Evolutionary conservation across 2,888 invertebrate genomes (phyloP).

Genomic region (Blomia tropicalis): DNA sequence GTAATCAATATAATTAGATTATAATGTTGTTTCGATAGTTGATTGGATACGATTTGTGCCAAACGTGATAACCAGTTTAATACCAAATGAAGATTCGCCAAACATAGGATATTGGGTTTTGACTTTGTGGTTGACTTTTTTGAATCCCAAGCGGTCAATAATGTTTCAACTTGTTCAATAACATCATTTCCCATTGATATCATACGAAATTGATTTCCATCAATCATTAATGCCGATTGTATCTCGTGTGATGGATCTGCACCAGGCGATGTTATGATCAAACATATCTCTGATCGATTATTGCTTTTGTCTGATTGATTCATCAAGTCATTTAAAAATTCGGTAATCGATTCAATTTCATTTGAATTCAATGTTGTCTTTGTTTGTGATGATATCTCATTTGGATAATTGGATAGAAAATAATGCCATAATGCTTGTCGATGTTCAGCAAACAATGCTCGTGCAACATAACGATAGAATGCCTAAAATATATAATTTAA

Average conservation of each 20-base stretch:
- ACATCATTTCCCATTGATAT: conserved; percentile 22
- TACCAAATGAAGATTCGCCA: conserved; percentile 64
- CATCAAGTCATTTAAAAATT: conserved; percentile 43
- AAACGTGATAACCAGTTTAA: conserved; percentile 52
- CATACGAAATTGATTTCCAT: not conserved
- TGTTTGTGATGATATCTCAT: not conserved
- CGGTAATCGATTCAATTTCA: conserved; percentile 44
- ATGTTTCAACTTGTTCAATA: not conserved
- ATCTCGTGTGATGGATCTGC: conserved; percentile 76
- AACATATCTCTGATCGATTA: conserved; percentile 47
- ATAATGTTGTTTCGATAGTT: not conserved
- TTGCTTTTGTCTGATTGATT: conserved; percentile 32
- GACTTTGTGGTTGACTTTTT: not conserved
- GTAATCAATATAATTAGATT: conserved; percentile 16
- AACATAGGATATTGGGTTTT: conserved; percentile 40
- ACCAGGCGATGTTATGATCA: conserved; percentile 71
- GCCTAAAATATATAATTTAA: conserved; percentile 5
- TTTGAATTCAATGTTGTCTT: conserved; percentile 37
- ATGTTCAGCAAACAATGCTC: conserved; percentile 23
- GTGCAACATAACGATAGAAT: conserved; percentile 17
- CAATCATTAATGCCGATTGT: conserved; percentile 44
- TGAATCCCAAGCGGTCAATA: not conserved
- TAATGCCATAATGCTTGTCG: conserved; percentile 16
- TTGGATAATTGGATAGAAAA: conserved; percentile 1
- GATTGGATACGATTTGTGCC: conserved; percentile 31